Evolutionary conservation across 2,888 invertebrate species (phyloP).

Genomic region (Xestobium rufovillosum): DNA sequence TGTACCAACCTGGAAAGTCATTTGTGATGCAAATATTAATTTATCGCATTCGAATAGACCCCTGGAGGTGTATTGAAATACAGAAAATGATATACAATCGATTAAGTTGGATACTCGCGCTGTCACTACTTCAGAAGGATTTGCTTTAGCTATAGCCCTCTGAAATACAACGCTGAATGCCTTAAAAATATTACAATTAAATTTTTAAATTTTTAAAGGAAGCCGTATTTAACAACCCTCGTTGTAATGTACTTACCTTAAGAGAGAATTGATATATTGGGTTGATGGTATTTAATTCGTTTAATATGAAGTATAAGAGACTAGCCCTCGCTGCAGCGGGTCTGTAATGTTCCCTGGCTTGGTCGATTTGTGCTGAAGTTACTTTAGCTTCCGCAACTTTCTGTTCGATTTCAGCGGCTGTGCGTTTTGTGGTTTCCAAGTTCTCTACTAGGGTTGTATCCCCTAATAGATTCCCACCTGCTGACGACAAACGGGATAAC

Average conservation of each 20-base stretch:
- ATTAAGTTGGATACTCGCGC: conserved; percentile 80
- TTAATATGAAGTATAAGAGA: conserved; percentile 88
- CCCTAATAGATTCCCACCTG: conserved; percentile 87
- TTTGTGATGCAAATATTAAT: conserved; percentile 90
- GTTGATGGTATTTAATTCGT: conserved; percentile 92
- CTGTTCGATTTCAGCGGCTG: conserved; percentile 90
- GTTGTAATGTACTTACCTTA: too few relatives aligned
- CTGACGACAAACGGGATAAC: conserved; percentile 81
- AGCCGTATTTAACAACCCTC: too few relatives aligned
- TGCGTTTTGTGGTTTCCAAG: conserved; percentile 90
- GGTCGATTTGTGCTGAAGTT: conserved; percentile 87
- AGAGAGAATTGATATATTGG: conserved; percentile 96
- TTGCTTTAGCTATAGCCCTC: conserved; percentile 87
- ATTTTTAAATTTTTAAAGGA: not conserved
- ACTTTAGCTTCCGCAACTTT: conserved; percentile 90
- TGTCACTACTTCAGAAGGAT: conserved; percentile 70
- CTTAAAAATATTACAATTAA: conserved; percentile 47
- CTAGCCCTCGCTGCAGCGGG: conserved; percentile 91
- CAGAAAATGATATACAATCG: conserved; percentile 89
- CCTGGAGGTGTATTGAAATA: conserved; percentile 89
- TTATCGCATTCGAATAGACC: conserved; percentile 96
- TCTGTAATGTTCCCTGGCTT: conserved; percentile 80
- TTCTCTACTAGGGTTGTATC: conserved; percentile 95
- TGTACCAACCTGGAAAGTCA: conserved; percentile 82
- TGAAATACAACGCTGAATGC: conserved; percentile 97